These are phyloP conservation scores for Pionites leucogaster DNA, from an alignment of 2,113 vertebrate species.

Conservation along the genomic window DNA sequence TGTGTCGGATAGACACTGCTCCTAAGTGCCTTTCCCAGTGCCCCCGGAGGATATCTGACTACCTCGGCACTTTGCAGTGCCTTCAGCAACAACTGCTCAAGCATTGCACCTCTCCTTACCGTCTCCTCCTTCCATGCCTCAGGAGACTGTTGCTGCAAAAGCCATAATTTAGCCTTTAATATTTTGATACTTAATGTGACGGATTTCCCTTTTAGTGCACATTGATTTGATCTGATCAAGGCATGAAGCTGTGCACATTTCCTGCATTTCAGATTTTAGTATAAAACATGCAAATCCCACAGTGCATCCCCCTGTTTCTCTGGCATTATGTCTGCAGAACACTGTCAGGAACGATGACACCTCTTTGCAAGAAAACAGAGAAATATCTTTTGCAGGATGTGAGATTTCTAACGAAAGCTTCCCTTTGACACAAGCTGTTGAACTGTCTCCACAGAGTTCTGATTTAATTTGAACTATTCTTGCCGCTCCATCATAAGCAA, in stretches of 20 bases:
- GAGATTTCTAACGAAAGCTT: not conserved
- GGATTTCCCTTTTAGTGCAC: slow-evolving; percentile 12
- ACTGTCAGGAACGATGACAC: not conserved
- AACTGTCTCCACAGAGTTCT: slow-evolving; percentile 35
- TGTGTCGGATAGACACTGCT: not conserved
- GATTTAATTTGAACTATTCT: not conserved
- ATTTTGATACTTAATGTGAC: not conserved
- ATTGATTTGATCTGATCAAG: not conserved
- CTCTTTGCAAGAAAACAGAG: not conserved
- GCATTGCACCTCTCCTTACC: not conserved
- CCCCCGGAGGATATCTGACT: not conserved
- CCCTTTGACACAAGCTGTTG: slow-evolving; percentile 8
- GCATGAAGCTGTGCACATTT: not conserved
- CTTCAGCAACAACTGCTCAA: not conserved
- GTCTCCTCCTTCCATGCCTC: not conserved
- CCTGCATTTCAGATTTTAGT: not conserved
- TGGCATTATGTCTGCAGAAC: not conserved
- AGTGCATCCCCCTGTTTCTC: not conserved
- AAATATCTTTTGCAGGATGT: slow-evolving; percentile 6
- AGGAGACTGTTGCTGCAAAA: not conserved
- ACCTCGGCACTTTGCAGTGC: slow-evolving; percentile 13
- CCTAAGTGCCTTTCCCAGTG: not conserved
- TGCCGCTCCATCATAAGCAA: not conserved
- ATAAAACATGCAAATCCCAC: slow-evolving; percentile 50
- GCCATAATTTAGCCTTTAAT: slow-evolving; percentile 16